These are phyloP conservation scores for Drosophila recens DNA, from an alignment of 2,888 invertebrate species.

Conservation along the genomic window DNA sequence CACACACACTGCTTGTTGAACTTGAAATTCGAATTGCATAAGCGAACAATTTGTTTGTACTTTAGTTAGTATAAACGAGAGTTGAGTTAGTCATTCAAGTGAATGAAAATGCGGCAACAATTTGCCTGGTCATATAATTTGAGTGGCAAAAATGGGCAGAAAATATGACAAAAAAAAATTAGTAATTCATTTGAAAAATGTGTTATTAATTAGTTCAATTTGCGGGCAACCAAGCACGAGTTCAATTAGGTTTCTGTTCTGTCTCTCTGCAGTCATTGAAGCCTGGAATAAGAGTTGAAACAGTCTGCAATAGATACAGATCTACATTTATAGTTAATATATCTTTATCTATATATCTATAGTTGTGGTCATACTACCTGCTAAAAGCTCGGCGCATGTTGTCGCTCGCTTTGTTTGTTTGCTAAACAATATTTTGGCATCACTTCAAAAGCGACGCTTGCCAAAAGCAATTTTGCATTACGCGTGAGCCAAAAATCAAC, in stretches of 20 bases:
- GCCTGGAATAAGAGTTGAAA: conserved; percentile 11
- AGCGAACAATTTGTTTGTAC: conserved; percentile 30
- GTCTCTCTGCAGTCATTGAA: conserved; percentile 5
- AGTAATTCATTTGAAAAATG: conserved; percentile 62
- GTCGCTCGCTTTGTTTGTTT: conserved; percentile 67
- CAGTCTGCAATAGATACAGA: conserved; percentile 41
- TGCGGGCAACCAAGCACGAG: conserved; percentile 61
- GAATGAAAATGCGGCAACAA: conserved; percentile 33
- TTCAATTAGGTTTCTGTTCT: conserved; percentile 22
- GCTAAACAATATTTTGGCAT: conserved; percentile 79
- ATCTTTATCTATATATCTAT: conserved; percentile 11
- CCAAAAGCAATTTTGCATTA: conserved; percentile 73
- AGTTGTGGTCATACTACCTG: conserved; percentile 20
- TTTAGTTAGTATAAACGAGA: conserved; percentile 12
- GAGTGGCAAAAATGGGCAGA: conserved; percentile 17
- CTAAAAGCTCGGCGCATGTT: conserved; percentile 60
- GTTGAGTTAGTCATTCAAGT: conserved; percentile 31
- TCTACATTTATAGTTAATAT: conserved; percentile 6
- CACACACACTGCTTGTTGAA: conserved; percentile 31
- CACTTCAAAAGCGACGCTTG: conserved; percentile 71
- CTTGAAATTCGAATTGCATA: conserved; percentile 60
- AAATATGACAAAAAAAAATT: conserved; percentile 33
- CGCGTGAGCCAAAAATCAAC: conserved; percentile 49
- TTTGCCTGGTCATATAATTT: conserved; percentile 28
- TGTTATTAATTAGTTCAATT: conserved; percentile 73